These are phyloP conservation scores for Lasaia peninsularis DNA, from an alignment of 1,140 invertebrate genomes.

Conservation along the genomic window DNA sequence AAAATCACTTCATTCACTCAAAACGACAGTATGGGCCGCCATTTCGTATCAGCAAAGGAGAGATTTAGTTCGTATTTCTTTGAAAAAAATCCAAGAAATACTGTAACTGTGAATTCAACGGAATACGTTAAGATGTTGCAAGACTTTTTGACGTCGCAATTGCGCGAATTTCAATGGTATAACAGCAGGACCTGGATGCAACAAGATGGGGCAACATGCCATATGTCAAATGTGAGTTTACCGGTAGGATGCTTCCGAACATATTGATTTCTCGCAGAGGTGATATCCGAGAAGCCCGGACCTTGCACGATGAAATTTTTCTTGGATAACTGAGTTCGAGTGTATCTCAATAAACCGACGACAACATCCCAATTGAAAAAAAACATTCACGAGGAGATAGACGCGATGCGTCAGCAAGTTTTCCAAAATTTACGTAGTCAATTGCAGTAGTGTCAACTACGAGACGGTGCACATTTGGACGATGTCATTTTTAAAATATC, in stretches of 20 bases:
- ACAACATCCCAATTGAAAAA: constrained; percentile 1
- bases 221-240: constrained; percentile 13
- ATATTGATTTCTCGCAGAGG: constrained; percentile 16
- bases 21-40: neutral
- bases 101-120: constrained; percentile 11
- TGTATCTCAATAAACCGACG: constrained; percentile 7
- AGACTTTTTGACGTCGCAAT: constrained; percentile 11
- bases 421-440: neutral
- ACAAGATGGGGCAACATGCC: constrained; percentile 13
- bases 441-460: too few relatives aligned
- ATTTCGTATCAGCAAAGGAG: constrained; percentile 28
- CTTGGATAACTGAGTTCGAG: constrained; percentile 13
- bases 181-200: constrained; percentile 15
- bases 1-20: neutral
- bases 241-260: constrained; percentile 6
- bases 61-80: neutral
- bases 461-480: too few relatives aligned
- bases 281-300: constrained; percentile 12
- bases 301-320: constrained; percentile 8
- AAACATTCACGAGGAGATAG: neutral
- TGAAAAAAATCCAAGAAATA: neutral
- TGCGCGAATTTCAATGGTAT: constrained; percentile 6
- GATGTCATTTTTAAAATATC: too few relatives aligned
- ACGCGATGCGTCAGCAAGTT: neutral
- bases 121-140: constrained; percentile 12